Base-by-base conservation (phyloP, 2,113 vertebrate species). In the Danionella cerebrum region DNA sequence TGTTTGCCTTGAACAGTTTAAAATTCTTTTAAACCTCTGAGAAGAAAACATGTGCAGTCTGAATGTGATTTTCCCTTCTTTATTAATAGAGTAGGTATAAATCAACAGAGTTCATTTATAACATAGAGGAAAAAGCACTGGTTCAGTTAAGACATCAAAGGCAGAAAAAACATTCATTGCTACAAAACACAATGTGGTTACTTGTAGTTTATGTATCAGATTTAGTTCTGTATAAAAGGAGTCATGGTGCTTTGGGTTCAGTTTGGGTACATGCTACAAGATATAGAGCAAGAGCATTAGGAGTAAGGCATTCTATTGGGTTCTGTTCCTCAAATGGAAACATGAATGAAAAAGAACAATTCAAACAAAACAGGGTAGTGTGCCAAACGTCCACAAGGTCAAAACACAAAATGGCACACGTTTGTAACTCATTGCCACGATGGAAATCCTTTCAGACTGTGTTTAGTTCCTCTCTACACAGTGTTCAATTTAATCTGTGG, bases 41-140 rank as follows among this genome's bases (percentile, higher is more conserved):
- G 58, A 65, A 14, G 31, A 16, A 60, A 5, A n/a, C 27, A 45
- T 35, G 12, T 47, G 16, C 59, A 21, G 14, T 8, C 22, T 13
- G 21, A 33, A 14, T 16, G 54, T 71, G 16, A 44, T 58, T 74
- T 59, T 12, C 45, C 38, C 64, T 77, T 67, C 45, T 83, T 86
- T 82, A 87, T 86, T 87, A 85, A 83, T 88, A 88, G 86, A 88
- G 81, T 84, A 85, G 84, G 84, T 89, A 86, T 84, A 87, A 85
- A 87, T 84, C 82, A 53, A 82, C 83, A 83, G 79, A 41, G 78
- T 85, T 86, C 84, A 80, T 76, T n/a, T n/a, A n/a, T n/a, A n/a
- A n/a, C n/a, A n/a, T n/a, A n/a, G n/a, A n/a, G 83, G 79, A 79
- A 80, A 80, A 77, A 83, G 81, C 81, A 79, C 75, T 73, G 78